Conservation (phyloP, 2,888 invertebrate genomes). For the Leucophenga montana region DNA sequence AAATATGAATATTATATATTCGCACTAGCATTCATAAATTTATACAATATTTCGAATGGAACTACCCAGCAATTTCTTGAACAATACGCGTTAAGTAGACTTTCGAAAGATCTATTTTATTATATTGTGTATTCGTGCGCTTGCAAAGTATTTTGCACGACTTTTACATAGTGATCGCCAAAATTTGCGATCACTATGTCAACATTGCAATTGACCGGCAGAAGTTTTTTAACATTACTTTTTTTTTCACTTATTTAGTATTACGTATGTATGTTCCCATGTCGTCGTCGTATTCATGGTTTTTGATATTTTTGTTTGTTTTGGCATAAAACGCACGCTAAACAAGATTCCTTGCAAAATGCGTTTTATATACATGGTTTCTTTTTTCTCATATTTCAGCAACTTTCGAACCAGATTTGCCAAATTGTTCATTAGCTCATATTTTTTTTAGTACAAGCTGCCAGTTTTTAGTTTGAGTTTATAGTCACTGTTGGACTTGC, state of each 20-base stretch:
- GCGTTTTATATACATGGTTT: constrained; percentile 8
- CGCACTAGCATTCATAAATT: too few relatives aligned
- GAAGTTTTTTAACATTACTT: constrained; percentile 8
- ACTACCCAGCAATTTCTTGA: too few relatives aligned
- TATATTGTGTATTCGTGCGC: not conserved
- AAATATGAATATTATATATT: too few relatives aligned
- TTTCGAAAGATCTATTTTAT: not conserved
- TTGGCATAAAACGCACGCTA: not conserved
- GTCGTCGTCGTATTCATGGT: not conserved
- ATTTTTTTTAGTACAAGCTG: constrained; percentile 5
- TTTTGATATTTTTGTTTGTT: not conserved
- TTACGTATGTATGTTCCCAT: constrained; percentile 7
- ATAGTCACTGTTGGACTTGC: not conserved
- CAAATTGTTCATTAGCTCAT: constrained; percentile 25
- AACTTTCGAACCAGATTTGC: constrained; percentile 35
- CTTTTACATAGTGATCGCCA: constrained; percentile 1
- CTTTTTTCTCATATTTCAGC: constrained; percentile 7
- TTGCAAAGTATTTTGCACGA: constrained; percentile 3
- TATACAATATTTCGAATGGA: too few relatives aligned
- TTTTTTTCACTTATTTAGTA: not conserved
- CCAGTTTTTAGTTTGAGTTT: not conserved
- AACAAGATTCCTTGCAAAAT: constrained; percentile 27
- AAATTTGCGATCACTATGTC: constrained; percentile 18
- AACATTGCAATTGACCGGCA: constrained; percentile 5
- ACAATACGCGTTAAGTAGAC: too few relatives aligned